Evolutionary conservation across 2,797 vertebrate species (phyloP), one percentile per base, ranked within the genome.

Genomic region (Tangara arthus): DNA sequence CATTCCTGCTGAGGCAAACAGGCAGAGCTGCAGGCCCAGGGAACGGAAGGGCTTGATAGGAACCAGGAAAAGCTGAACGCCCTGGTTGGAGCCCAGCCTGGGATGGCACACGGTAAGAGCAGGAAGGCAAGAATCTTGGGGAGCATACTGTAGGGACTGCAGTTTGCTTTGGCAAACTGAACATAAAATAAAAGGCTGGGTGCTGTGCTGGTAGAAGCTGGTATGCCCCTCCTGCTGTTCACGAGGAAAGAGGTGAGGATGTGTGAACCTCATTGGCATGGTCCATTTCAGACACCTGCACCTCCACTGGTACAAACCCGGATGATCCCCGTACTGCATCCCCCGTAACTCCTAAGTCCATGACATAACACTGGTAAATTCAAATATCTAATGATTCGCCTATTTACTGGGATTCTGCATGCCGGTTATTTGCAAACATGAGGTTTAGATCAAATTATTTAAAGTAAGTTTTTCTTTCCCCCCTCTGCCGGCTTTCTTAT

Each of bases 101-200:
- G 39, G 41, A 92, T 46, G 15, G 64, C 2, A 4, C 1, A 2
- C 2, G 6, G 30, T n/a, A 57, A 83, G 64, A 80, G 30, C 39
- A 80, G 41, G 60, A 46, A 63, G 49, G 47, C 26, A 61, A 80
- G 57, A 55, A 66, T 50, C n/a, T 26, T 1, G 18, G 35, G 6
- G 30, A 72, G 16, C 4, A 0, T 0, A 0, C 23, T 55, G 65
- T 11, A 57, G 20, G 7, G 8, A 9, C 21, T 46, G n/a, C n/a
- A n/a, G n/a, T n/a, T n/a, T n/a, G 17, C 60, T 56, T 56, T 12
- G 24, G 50, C 53, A 75, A 87, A 34, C 7, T 2, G 19, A 66
- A 50, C 1, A 2, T 10, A 21, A 72, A 76, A 78, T 10, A 47
- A 41, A 28, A 73, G 28, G 27, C 6, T n/a, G 17, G 13, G 28